Base-by-base conservation (phyloP, 2,888 invertebrate genomes). In the Noctua janthina region DNA sequence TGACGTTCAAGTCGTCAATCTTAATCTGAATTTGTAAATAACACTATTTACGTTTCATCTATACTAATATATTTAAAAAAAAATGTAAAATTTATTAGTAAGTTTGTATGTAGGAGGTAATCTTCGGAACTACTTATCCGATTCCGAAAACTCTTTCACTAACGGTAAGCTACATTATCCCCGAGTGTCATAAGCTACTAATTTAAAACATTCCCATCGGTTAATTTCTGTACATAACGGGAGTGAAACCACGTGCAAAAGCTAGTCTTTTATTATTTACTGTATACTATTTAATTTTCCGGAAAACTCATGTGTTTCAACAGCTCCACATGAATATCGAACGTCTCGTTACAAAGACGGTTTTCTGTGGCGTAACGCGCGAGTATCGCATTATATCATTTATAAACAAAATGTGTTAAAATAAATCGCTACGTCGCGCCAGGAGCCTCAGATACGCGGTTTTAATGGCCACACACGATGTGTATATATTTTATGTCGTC, bases 371-470 rank as follows among this genome's bases (percentile, higher is more conserved):
- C 93, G 94, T 94, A 94, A 93, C 94, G 93, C 90, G 90, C 94
- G 93, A 92, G 96, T 96, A 96, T 96, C 96, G 95, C 96, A 96
- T 97, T 97, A 96, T 96, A 96, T 97, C 96, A 97, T 97, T 97
- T 97, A 97, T 96, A 97, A 97, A 97, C 96, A 97, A 97, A 96
- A 97, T 96, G 97, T 96, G 96, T 95, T 96, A 95, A 96, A 96
- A 97, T 97, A 97, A 96, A 97, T 97, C 96, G 96, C 93, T 91
- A 93, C 93, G 94, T 94, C 92, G 94, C 94, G 94, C 94, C 92
- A 94, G 93, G 94, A 93, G 92, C 94, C 95, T 91, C 95, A 94
- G 96, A 96, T 96, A 96, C 94, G 94, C 91, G 94, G 93, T 93
- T 94, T 94, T 95, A 90, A 90, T 90, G 90, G 90, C 90, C 90